Conservation (phyloP, 2,113 vertebrate species). For the Hirundichthys speculiger region DNA sequence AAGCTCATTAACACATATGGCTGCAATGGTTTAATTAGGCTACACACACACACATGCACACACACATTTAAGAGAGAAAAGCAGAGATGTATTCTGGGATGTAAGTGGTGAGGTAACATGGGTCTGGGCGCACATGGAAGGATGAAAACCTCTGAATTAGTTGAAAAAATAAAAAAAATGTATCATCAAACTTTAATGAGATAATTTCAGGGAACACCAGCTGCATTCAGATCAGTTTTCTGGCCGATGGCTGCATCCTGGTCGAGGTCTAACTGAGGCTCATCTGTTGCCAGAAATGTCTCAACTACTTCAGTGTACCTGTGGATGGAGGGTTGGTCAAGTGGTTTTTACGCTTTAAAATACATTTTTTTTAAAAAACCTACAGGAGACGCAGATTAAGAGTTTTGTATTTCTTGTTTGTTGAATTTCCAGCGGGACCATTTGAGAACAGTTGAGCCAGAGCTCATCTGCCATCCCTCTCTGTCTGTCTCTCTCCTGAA, state of each 20-base stretch:
- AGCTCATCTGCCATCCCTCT: too few species aligned
- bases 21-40: conserved; percentile 92
- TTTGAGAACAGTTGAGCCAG: too few species aligned
- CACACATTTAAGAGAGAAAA: conserved; percentile 37
- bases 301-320: too few species aligned
- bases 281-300: background rate
- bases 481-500: too few species aligned
- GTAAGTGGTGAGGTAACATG: conserved; percentile 10
- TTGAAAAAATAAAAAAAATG: too few species aligned
- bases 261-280: conserved; percentile 18
- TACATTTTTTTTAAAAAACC: too few species aligned
- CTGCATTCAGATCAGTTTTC: background rate
- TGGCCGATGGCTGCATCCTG: conserved; percentile 2
- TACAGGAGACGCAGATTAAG: too few species aligned
- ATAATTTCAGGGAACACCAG: background rate
- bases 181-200: background rate
- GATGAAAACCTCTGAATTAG: background rate
- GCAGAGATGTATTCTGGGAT: conserved; percentile 26
- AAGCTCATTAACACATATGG: conserved; percentile 91
- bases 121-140: background rate
- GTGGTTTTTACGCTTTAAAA: too few species aligned
- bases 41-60: conserved; percentile 42
- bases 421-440: too few species aligned
- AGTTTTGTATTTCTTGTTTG: too few species aligned
- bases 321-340: too few species aligned